Evolutionary conservation across 2,797 vertebrate species (phyloP).

Genomic region (Aldrovandia affinis): DNA sequence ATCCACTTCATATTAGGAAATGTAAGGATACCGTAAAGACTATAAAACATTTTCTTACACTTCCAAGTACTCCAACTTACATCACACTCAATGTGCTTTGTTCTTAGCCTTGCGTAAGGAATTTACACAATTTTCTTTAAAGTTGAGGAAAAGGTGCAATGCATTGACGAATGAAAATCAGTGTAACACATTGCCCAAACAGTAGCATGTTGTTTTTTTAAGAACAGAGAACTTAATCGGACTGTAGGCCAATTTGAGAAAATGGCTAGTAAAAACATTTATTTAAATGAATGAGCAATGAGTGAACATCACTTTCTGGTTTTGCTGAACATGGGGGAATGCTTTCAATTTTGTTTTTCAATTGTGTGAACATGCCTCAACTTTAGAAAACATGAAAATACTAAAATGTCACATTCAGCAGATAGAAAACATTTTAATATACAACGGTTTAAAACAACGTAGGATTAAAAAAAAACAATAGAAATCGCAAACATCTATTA

Average conservation of each 20-base stretch:
- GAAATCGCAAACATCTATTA: conserved; percentile 63
- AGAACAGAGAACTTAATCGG: not conserved
- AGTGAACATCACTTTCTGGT: too few relatives aligned
- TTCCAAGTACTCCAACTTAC: not conserved
- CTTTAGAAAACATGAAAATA: conserved; percentile 25
- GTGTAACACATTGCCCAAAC: not conserved
- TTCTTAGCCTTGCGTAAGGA: too few relatives aligned
- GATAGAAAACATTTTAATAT: conserved; percentile 65
- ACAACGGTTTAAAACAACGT: conserved; percentile 65
- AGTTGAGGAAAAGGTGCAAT: not conserved
- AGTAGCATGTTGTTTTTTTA: not conserved
- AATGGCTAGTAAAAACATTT: conserved; percentile 5
- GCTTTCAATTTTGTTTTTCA: conserved; percentile 73
- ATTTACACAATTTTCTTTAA: not conserved
- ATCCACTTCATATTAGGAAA: not conserved
- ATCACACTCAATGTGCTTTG: not conserved
- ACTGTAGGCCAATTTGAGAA: not conserved
- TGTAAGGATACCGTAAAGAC: too few relatives aligned
- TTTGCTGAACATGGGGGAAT: not conserved
- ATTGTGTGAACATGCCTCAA: conserved; percentile 44
- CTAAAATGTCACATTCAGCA: conserved; percentile 55
- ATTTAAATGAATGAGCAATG: not conserved
- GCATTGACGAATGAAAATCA: not conserved
- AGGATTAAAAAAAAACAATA: conserved; percentile 77
- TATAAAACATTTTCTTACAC: not conserved